Percentiles rank a stretch among this genome's conserved stretches.
These are phyloP conservation scores for Artibeus jamaicensis DNA, from an alignment of 2,797 vertebrate genomes.

Conservation along the genomic window DNA sequence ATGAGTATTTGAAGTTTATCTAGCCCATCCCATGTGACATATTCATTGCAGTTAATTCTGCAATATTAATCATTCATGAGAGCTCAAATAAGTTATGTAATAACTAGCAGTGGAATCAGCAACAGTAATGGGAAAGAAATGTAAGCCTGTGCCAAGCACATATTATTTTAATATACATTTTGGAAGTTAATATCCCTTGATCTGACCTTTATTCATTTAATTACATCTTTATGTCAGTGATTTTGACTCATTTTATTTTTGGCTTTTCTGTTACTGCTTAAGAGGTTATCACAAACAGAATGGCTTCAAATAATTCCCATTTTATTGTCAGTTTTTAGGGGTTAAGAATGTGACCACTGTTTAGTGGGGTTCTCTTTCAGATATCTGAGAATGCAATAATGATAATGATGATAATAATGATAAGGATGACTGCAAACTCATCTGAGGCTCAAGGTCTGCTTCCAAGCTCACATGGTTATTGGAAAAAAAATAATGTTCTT, in stretches of 20 bases:
- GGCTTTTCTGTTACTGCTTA: not conserved
- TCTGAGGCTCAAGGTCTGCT: not conserved
- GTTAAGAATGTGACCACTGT: not conserved
- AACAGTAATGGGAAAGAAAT: not conserved
- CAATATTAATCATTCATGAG: not conserved
- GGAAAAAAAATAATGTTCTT: not conserved
- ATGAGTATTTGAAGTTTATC: not conserved
- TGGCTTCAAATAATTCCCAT: not conserved
- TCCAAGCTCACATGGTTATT: not conserved
- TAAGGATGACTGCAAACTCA: not conserved
- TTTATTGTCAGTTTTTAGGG: not conserved
- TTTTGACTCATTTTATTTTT: not conserved
- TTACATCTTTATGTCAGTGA: not conserved
- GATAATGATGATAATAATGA: not conserved
- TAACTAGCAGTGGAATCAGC: not conserved
- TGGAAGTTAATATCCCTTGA: not conserved
- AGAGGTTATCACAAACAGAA: not conserved
- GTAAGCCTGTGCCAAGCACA: not conserved
- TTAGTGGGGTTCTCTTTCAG: not conserved
- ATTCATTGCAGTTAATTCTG: not conserved
- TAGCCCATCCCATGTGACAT: not conserved
- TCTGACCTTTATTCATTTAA: not conserved
- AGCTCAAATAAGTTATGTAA: not conserved
- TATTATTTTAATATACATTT: not conserved
- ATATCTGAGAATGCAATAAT: not conserved